Base-by-base conservation (phyloP, 2,797 vertebrate species). In the Tauraco hartlaubi region DNA sequence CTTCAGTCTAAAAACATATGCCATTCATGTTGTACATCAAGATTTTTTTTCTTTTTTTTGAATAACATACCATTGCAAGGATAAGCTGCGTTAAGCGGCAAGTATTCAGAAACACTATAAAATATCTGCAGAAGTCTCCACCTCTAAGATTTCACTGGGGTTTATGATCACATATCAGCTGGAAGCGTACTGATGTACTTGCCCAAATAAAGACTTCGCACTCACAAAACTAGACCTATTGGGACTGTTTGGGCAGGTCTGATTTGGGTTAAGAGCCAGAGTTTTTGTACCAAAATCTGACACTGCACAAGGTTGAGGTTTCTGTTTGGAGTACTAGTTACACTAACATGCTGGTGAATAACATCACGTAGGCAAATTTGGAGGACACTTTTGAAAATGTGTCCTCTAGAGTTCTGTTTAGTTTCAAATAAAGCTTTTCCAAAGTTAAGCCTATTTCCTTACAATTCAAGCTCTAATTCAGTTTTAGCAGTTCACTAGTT, bases 61-160 rank as follows among this genome's bases (percentile, higher is more conserved):
- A 94, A 54, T 26, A 67, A 62, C 78, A 28, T 20, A 58, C 41
- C 21, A 35, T 92, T 86, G 84, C 95, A 96, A 93, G 89, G 85
- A 85, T 78, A 95, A 92, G 56, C 58, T 0, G 2, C 52, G 91
- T 49, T 59, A 75, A 94, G 58, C 31, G 46, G 43, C 48, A 81
- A 90, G 28, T 43, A 69, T 79, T 78, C 29, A 6, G 62, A 64
- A 92, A 88, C 18, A 33, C 54, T 55, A 29, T 33, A 6, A 85
- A 74, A 25, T 8, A 4, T 7, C 26, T 74, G 21, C 26, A 74
- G 44, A 88, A 79, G 44, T 6, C 71, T 82, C 41, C 25, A 85
- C 39, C 48, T 92, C 9, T 1, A 92, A 59, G 20, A 75, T 48
- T 39, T 78, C 73, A 9, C 25, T 62, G 48, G n/a, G 28, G 8